Base-by-base conservation (phyloP, 2,797 vertebrate genomes). In the Hydrocynus forskahlii region DNA sequence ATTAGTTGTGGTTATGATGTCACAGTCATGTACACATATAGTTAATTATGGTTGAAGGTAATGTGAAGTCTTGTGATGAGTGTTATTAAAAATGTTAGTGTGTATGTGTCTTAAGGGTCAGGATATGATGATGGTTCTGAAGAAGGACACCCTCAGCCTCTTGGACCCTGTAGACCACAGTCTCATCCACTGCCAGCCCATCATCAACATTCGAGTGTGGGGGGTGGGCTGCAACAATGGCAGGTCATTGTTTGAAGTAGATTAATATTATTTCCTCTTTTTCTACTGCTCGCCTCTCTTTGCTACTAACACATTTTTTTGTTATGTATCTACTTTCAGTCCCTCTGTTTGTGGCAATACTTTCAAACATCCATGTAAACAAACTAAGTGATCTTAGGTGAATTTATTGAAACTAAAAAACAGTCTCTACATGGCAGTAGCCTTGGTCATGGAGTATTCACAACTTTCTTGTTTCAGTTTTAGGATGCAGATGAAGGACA, bases 211-310 rank as follows among this genome's bases (percentile, higher is more conserved):
- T 85, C 97, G 97, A 2, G 96, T 99, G 17, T 99, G 97, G 97
- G 97, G 97, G 0, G 97, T 99, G 85, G 97, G 97, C 91, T 98
- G 97, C 93, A 96, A 97, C 93, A 96, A 97, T 0, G 97, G 97
- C 92, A 97, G 97, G 97, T 97, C 88, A 93, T 94, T 88, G 81
- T 82, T 68, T 87, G 23, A 75, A 19, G 16, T 48, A n/a, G 43
- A 25, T 8, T 4, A 50, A 19, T 19, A 12, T 63, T 68, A 25
- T 5, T 59, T 7, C 16, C 8, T 48, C 7, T 7, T 73, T 21
- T 16, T 54, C 17, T 4, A 12, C 9, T 54, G 8, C 40, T 55
- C 8, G 54, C 59, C 54, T 68, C 40, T 45, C 25, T 55, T 5
- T 10, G 8, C 64, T 25, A 73, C 43, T 38, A 43, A 63, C 55